These are phyloP conservation scores for Troides helena DNA, from an alignment of 2,888 invertebrate genomes.

Conservation along the genomic window DNA sequence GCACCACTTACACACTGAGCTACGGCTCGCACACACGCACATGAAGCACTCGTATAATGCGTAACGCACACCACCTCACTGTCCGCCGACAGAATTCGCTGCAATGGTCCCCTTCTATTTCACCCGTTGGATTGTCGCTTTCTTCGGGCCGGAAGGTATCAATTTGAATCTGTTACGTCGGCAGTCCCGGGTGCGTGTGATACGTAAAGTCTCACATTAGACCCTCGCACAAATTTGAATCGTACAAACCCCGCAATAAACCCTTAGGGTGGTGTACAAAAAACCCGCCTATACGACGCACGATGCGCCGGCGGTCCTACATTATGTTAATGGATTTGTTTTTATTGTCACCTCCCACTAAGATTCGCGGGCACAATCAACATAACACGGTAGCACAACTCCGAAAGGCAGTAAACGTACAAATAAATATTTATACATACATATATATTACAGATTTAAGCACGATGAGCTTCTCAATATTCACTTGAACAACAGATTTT, in stretches of 20 bases:
- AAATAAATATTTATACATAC: conserved; percentile 34
- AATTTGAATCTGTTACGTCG: conserved; percentile 13
- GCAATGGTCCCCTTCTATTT: conserved; percentile 27
- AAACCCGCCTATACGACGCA: neutral
- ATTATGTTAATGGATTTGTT: conserved; percentile 40
- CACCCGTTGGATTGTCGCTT: neutral
- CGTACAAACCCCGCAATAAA: neutral
- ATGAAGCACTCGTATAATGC: no score
- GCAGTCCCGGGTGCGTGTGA: neutral
- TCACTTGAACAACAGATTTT: no score
- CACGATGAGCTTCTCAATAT: conserved; percentile 9
- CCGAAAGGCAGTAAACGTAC: conserved; percentile 38
- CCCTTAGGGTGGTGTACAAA: no score
- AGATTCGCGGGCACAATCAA: conserved; percentile 35
- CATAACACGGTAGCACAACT: conserved; percentile 34
- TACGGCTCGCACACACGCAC: neutral
- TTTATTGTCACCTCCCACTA: conserved; percentile 62
- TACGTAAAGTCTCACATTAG: conserved; percentile 4
- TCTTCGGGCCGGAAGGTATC: neutral
- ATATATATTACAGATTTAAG: neutral
- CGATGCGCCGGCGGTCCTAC: conserved; percentile 21
- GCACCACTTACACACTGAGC: neutral
- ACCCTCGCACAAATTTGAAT: conserved; percentile 7
- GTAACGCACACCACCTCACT: neutral
- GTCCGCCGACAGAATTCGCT: neutral